Percentiles rank a stretch among this genome's conserved stretches.
Evolutionary conservation across 2,113 vertebrate genomes (phyloP).

Genomic region (Ptilonorhynchus violaceus): DNA sequence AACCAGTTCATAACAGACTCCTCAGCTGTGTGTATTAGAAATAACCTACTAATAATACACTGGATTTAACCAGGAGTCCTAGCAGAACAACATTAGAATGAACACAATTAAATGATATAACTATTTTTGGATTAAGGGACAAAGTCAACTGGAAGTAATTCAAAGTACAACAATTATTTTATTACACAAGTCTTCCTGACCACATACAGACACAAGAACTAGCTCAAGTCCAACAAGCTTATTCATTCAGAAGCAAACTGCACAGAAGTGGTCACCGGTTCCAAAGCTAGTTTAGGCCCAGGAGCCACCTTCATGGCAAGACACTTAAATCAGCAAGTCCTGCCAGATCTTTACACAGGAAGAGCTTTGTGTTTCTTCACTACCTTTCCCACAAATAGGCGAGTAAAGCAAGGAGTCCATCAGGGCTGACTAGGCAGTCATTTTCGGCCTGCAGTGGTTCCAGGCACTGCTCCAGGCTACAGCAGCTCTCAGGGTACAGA

Average conservation of each 20-base stretch:
- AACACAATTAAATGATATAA: neutral
- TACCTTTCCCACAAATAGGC: neutral
- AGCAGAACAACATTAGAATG: neutral
- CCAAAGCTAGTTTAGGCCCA: neutral
- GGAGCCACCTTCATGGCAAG: neutral
- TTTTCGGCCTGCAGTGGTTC: neutral
- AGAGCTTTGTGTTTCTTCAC: neutral
- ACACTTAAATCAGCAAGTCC: neutral
- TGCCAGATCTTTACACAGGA: neutral
- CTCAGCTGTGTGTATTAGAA: neutral
- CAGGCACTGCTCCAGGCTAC: neutral
- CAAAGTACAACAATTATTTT: neutral
- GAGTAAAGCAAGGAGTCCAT: rapidly evolving
- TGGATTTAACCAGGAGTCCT: neutral
- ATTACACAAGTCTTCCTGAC: neutral
- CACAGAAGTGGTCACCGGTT: neutral
- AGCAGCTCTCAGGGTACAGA: neutral
- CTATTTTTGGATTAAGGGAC: neutral
- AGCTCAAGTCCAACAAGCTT: neutral
- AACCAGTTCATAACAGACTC: neutral
- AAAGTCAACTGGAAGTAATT: neutral
- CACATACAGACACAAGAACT: neutral
- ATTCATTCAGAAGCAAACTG: neutral
- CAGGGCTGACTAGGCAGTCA: neutral
- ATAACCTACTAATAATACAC: neutral